Conservation (phyloP, 2,888 invertebrate species). For the Acrocyrtus sp. region DNA sequence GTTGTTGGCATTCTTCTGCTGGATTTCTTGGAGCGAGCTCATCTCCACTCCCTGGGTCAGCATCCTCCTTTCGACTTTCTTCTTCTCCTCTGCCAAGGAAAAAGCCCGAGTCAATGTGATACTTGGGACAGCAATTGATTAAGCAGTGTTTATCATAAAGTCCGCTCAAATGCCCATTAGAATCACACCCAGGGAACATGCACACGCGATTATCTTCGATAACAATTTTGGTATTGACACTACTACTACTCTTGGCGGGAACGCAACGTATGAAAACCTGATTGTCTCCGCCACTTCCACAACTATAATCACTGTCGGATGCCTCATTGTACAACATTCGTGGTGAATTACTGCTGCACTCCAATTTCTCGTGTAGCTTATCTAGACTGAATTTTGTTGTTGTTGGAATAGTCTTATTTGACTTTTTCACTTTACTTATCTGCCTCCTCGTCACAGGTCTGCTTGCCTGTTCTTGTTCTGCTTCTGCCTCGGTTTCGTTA, state of each 20-base stretch:
- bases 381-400: conserved; percentile 61
- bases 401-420: conserved; percentile 62
- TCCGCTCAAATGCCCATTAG: conserved; percentile 87
- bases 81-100: conserved; percentile 76
- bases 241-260: conserved; percentile 59
- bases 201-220: conserved; percentile 56
- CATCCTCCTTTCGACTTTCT: conserved; percentile 46
- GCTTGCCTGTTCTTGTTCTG: conserved; percentile 29
- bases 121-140: conserved; percentile 89
- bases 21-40: conserved; percentile 36
- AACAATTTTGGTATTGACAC: conserved; percentile 41
- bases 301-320: conserved; percentile 48
- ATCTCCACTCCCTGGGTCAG: conserved; percentile 43
- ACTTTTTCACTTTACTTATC: conserved; percentile 52
- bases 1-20: conserved; percentile 45
- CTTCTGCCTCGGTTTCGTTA: conserved; percentile 28
- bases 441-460: conserved; percentile 60
- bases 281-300: conserved; percentile 49
- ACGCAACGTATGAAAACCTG: conserved; percentile 55
- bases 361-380: conserved; percentile 43
- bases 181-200: conserved; percentile 82
- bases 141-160: conserved; percentile 85
- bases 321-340: conserved; percentile 45
- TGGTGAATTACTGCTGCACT: conserved; percentile 41
- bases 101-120: conserved; percentile 78